Base-by-base conservation (phyloP, 2,888 invertebrate species). In the Epiblema foenella region DNA sequence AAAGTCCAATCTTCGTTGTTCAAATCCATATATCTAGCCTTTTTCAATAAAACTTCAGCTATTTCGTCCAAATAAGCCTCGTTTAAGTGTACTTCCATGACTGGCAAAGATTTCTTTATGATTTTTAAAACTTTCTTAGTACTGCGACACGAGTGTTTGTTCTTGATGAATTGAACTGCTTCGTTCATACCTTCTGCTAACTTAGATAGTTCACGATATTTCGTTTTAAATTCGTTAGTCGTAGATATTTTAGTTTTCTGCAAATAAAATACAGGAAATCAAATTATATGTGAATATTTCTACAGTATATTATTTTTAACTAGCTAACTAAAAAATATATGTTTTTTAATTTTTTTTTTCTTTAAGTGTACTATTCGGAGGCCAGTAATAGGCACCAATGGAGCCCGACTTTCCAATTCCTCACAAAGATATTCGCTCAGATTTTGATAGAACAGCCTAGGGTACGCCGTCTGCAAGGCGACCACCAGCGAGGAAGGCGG, bases 81-180 rank as follows among this genome's bases (percentile, higher is more conserved):
- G 83, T 94, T 94, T 83, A 94, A 91, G 80, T 95, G 95, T 77
- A 95, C 94, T 72, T 95, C 94, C 46, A 96, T 82, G 73, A 94
- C 92, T 0, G 94, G 88, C 56, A 95, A 85, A 0, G 95, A 93
- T 37, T 92, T 89, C 75, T 94, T 92, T 29, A 95, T 94, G 51
- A 89, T 84, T 57, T 76, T 83, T 2, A 95, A 83, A 37, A 93
- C 87, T 33, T 79, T 75, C 64, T 88, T 89, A 0, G 83, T 78
- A 85, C 85, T 68, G 74, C 84, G 83, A 60, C 79, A 79, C 0
- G 76, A 77, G 42, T 84, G 80, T 76, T 85, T 87, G 66, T 86
- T 84, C 69, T 88, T 91, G 81, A 90, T 87, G 73, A 93, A 89
- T 60, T 81, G 76, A 0, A 88, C 85, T 1, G 90, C 89, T 42